phyloP scores from a whole-genome alignment of 1,140 invertebrate species.

The Scylla paramamosain region DNA sequence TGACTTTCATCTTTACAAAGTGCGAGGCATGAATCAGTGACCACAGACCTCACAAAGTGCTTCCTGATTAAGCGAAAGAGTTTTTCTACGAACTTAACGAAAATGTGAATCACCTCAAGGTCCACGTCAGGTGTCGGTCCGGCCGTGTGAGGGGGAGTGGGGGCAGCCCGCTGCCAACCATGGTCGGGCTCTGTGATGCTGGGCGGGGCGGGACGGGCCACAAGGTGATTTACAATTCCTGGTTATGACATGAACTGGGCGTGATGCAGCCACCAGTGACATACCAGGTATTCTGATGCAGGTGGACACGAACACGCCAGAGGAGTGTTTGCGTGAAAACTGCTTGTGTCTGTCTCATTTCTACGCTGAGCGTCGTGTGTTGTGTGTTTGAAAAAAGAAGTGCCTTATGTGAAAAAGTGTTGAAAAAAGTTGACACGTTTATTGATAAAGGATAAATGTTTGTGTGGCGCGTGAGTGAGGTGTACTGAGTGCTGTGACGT shows the following conservation, averaged over 20 bases:
- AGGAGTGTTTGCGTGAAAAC: neutral
- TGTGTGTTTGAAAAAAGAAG: neutral
- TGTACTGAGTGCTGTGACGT: neutral
- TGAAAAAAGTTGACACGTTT: neutral
- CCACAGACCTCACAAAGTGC: neutral
- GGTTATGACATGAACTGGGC: neutral
- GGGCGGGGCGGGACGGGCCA: too few species aligned
- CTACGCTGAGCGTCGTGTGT: neutral
- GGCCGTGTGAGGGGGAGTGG: neutral
- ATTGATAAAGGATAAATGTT: neutral
- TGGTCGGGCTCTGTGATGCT: too few species aligned
- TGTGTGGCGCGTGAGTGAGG: neutral
- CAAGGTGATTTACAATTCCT: too few species aligned
- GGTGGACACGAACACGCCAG: neutral
- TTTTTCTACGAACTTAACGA: too few species aligned
- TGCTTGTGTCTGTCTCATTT: neutral
- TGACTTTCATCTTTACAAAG: neutral
- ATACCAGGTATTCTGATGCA: conserved; percentile 15
- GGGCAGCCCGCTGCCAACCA: neutral
- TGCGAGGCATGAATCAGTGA: neutral
- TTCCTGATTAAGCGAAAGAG: neutral
- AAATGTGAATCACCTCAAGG: too few species aligned
- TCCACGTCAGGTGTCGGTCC: neutral
- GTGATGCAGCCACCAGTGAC: conserved; percentile 17
- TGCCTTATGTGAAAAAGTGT: neutral